Base-by-base conservation (phyloP, 1,140 invertebrate genomes). In the Holcopasites calliopsidis region DNA sequence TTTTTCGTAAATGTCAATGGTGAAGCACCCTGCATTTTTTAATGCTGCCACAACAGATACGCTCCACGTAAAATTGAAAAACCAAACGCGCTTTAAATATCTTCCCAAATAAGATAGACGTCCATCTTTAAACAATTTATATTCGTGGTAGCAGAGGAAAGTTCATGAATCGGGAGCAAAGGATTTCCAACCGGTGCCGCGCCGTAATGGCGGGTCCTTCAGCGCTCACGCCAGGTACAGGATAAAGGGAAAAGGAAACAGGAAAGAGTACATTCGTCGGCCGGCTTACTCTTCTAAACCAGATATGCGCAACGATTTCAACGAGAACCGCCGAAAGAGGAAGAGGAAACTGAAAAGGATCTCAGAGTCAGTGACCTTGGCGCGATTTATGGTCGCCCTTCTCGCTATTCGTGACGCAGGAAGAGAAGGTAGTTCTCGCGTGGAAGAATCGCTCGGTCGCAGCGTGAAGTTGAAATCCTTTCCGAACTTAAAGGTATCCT, bases 371-470 rank as follows among this genome's bases (percentile, higher is more conserved):
- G 79, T 78, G 85, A 87, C 87, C 87, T 88, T 85, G 87, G 47
- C 47, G 66, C 28, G 81, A 88, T 88, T 88, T 88, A 87, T 81
- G 82, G 75, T 49, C 64, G 44, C 44, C 69, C 80, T 77, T 84
- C 85, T 86, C 79, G 84, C 73, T 77, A 76, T 64, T 71, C 69
- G 38, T 50, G 40, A 50, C 60, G 33, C 70, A 60, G 78, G 73
- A 81, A 87, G 76, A 79, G 82, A 87, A 88, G 86, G 85, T 84
- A 77, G 82, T 55, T 26, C 40, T 33, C 50, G 33, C 21, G 40
- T 35, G 38, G 23, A 76, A 65, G 72, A 81, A 78, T 75, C 79
- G 58, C 57, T 69, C 66, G 57, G 33, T 44, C 80, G 44, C 85
- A 81, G 85, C 84, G 77, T 86, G 85, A 85, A 81, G 66, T 71